These are phyloP conservation scores for Thunnus thynnus DNA, from an alignment of 2,113 vertebrate species.

Conservation along the genomic window DNA sequence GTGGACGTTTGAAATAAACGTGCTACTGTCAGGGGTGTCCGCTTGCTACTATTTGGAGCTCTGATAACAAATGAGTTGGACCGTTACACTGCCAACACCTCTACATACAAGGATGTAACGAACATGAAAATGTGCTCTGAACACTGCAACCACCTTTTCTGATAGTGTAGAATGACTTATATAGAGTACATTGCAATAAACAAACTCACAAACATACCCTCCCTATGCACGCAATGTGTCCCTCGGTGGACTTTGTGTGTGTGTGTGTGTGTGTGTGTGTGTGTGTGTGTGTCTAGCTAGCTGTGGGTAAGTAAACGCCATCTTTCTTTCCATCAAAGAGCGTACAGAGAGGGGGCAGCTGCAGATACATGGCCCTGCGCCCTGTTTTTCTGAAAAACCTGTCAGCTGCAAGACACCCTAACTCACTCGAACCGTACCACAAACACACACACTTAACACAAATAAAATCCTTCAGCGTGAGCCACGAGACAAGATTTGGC, in stretches of 20 bases:
- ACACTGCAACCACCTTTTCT: not conserved
- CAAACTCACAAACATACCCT: constrained; percentile 34
- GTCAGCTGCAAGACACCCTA: constrained; percentile 79
- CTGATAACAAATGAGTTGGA: constrained; percentile 37
- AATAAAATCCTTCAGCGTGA: constrained; percentile 1
- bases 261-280: constrained; percentile 19
- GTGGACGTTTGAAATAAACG: constrained; percentile 37
- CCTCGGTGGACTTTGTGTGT: constrained; percentile 45
- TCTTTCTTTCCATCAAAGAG: constrained; percentile 80
- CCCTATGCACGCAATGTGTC: constrained; percentile 44
- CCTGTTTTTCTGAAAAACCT: constrained; percentile 72
- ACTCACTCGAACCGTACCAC: constrained; percentile 30
- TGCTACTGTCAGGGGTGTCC: constrained; percentile 7
- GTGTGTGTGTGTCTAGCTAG: constrained; percentile 36
- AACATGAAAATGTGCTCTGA: not conserved
- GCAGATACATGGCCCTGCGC: constrained; percentile 80
- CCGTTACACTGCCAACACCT: constrained; percentile 40
- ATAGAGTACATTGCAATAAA: constrained; percentile 18
- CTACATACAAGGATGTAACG: constrained; percentile 2
- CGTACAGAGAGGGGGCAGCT: constrained; percentile 84
- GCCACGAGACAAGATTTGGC: constrained; percentile 1
- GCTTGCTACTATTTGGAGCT: constrained; percentile 42
- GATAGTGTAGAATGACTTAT: not conserved
- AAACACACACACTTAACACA: constrained; percentile 25
- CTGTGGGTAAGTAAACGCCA: constrained; percentile 61